phyloP scores from a whole-genome alignment of 2,797 vertebrate species.

The Apogon talboti region DNA sequence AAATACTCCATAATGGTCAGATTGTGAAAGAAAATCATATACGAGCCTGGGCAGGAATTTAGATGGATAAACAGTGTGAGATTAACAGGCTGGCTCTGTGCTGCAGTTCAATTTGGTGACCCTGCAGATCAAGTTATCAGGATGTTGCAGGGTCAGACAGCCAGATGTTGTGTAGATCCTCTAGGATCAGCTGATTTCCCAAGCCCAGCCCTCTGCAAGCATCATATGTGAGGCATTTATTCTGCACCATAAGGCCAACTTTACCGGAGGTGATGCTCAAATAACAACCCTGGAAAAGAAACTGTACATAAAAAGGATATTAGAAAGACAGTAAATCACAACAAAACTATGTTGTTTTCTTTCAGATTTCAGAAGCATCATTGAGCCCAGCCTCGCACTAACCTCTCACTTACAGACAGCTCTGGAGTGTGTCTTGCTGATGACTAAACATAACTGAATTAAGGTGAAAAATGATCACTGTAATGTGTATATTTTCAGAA shows the following conservation, averaged over 20 bases:
- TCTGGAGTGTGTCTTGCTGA: background rate
- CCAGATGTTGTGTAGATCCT: slow-evolving; percentile 82
- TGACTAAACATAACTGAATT: slow-evolving; percentile 8
- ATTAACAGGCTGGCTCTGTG: slow-evolving; percentile 74
- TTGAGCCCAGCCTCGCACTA: background rate
- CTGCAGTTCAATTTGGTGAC: slow-evolving; percentile 71
- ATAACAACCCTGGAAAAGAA: slow-evolving; percentile 33
- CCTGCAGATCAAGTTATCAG: slow-evolving; percentile 80
- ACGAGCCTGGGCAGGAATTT: slow-evolving; percentile 50
- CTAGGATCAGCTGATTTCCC: slow-evolving; percentile 75
- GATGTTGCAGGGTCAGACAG: slow-evolving; percentile 73
- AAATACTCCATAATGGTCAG: slow-evolving; percentile 52
- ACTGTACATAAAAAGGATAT: too few species aligned
- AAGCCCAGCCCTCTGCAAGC: slow-evolving; percentile 54
- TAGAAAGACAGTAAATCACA: background rate
- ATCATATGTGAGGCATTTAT: slow-evolving; percentile 67
- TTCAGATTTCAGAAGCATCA: slow-evolving; percentile 26
- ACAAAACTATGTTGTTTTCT: slow-evolving; percentile 9
- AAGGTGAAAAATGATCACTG: background rate
- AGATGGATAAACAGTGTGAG: slow-evolving; percentile 75
- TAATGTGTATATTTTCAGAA: background rate
- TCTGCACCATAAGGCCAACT: slow-evolving; percentile 54
- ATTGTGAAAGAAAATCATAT: slow-evolving; percentile 54
- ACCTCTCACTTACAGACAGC: slow-evolving; percentile 28
- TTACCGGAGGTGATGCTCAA: slow-evolving; percentile 59